phyloP scores from a whole-genome alignment of 2,888 invertebrate genomes.

The Scaeva pyrastri region DNA sequence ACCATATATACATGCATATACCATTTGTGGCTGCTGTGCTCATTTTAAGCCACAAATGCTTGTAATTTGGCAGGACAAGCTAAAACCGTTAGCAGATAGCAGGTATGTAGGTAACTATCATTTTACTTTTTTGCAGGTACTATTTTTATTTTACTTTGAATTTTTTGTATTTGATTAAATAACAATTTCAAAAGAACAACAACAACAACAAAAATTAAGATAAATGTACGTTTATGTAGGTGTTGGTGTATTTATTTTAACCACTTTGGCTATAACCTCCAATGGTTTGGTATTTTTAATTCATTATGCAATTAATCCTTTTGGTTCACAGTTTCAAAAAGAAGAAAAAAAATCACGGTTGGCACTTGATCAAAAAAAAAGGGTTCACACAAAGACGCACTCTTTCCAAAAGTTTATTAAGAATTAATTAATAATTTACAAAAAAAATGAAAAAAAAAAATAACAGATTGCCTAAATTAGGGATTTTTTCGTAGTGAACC shows the following conservation, averaged over 20 bases:
- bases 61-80: constrained; percentile 46
- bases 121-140: constrained; percentile 12
- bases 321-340: background rate
- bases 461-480: background rate
- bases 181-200: background rate
- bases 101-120: constrained; percentile 4
- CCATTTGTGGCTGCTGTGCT: constrained; percentile 11
- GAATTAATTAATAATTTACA: constrained; percentile 22
- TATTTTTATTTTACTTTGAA: background rate
- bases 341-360: background rate
- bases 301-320: constrained; percentile 39
- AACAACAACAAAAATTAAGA: background rate
- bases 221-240: no score
- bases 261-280: constrained; percentile 19
- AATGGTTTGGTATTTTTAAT: constrained; percentile 36
- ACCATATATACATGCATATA: no score
- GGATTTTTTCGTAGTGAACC: background rate
- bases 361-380: constrained; percentile 26
- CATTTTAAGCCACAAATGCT: constrained; percentile 32
- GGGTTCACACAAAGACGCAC: background rate
- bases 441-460: background rate
- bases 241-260: background rate
- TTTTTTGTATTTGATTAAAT: constrained; percentile 16
- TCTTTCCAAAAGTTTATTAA: constrained; percentile 10
- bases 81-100: constrained; percentile 6